A percentile compares a stretch with the other conserved stretches of the same genome.
These are phyloP conservation scores for Noctua pronuba DNA, from an alignment of 2,888 invertebrate genomes.

Conservation along the genomic window DNA sequence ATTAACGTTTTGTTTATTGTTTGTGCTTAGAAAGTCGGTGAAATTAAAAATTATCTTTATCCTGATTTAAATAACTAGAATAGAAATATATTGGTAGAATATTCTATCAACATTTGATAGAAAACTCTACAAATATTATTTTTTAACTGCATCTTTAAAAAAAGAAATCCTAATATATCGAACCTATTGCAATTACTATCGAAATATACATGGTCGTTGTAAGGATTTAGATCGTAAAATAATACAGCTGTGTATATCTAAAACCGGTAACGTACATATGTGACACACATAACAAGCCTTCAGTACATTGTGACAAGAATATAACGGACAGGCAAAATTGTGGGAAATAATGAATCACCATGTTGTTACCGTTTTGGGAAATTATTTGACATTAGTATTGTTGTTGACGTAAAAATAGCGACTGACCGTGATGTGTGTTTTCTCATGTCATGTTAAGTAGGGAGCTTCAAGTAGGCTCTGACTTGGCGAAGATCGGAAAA, in stretches of 20 bases:
- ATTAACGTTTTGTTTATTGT: constrained; percentile 9
- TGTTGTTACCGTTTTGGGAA: constrained; percentile 39
- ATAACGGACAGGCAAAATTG: constrained; percentile 62
- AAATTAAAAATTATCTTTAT: background rate
- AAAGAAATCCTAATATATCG: background rate
- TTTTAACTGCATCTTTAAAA: too few species aligned
- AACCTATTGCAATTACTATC: background rate
- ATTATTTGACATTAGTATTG: constrained; percentile 3
- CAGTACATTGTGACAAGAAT: constrained; percentile 49
- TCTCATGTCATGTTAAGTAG: background rate
- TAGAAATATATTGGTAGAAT: too few species aligned
- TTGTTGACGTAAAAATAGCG: constrained; percentile 12
- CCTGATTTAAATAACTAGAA: background rate
- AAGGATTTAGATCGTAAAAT: constrained; percentile 40
- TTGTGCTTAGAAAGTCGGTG: background rate
- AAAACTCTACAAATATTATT: too few species aligned
- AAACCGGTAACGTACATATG: constrained; percentile 42
- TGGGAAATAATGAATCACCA: constrained; percentile 60
- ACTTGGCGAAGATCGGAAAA: background rate
- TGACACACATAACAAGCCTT: constrained; percentile 50
- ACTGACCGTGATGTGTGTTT: constrained; percentile 5
- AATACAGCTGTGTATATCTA: constrained; percentile 46
- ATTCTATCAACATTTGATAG: background rate
- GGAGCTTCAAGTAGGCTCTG: background rate
- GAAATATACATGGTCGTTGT: background rate